A percentile compares a stretch with the other conserved stretches of the same genome.
phyloP scores from a whole-genome alignment of 2,888 invertebrate genomes.

The Orthosia incerta region DNA sequence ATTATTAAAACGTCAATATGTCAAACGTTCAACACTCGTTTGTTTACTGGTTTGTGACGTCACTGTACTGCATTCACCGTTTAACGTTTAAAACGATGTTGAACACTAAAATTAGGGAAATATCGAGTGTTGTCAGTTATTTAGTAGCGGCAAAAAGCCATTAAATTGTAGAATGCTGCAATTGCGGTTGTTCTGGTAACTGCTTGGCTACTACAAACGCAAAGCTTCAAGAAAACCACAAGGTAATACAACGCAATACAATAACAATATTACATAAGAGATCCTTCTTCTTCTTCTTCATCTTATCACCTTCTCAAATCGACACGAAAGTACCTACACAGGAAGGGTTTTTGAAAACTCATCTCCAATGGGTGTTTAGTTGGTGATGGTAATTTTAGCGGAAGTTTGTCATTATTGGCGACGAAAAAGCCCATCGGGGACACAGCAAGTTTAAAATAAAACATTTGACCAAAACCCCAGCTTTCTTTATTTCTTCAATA shows the following conservation, averaged over 20 bases:
- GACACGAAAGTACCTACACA: no score
- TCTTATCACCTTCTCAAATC: no score
- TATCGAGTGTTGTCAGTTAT: slow-evolving; percentile 37
- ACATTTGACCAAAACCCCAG: background rate
- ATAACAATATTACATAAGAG: no score
- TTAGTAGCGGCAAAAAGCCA: slow-evolving; percentile 9
- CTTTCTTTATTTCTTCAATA: no score
- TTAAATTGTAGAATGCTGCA: background rate
- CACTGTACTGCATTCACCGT: slow-evolving; percentile 22
- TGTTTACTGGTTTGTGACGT: slow-evolving; percentile 34
- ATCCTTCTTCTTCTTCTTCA: no score
- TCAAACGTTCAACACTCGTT: slow-evolving; percentile 24
- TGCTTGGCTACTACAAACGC: no score
- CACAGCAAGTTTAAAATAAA: background rate
- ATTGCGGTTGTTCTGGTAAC: background rate
- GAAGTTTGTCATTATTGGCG: no score
- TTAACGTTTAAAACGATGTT: slow-evolving; percentile 39
- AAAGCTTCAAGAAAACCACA: background rate
- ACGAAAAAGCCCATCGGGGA: no score
- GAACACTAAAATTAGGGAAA: slow-evolving; percentile 40
- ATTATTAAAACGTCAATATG: slow-evolving; percentile 49
- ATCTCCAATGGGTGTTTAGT: no score
- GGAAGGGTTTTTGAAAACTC: no score
- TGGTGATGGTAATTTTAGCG: no score
- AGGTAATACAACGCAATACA: no score